A percentile compares a stretch with the other conserved stretches of the same genome.
These are phyloP conservation scores for Spatulosminthurus flaviceps DNA, from an alignment of 2,888 invertebrate genomes.

Conservation along the genomic window DNA sequence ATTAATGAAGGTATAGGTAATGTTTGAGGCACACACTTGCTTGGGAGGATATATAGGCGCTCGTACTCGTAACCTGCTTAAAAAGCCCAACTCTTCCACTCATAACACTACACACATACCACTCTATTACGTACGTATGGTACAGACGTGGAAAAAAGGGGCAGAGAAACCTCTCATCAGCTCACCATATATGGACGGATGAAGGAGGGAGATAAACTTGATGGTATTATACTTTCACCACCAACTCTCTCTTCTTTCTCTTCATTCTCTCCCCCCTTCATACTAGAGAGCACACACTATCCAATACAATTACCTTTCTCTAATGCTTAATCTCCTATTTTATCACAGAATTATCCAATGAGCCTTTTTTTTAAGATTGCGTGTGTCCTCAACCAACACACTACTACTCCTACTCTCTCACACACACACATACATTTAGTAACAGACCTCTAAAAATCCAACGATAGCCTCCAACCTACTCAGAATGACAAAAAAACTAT, in stretches of 20 bases:
- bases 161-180: not conserved
- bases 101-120: no score
- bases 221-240: slow-evolving; percentile 9
- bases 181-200: not conserved
- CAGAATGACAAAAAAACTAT: not conserved
- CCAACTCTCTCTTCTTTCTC: not conserved
- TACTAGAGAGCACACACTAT: not conserved
- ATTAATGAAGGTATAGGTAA: not conserved
- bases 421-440: not conserved
- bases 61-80: no score
- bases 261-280: not conserved
- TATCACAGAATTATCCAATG: slow-evolving; percentile 39
- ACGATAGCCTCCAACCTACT: no score
- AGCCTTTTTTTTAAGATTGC: slow-evolving; percentile 9
- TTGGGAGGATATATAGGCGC: no score
- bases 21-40: no score
- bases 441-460: no score
- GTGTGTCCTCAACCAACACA: not conserved
- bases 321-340: slow-evolving; percentile 42
- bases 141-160: not conserved
- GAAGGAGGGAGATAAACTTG: slow-evolving; percentile 12
- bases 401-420: not conserved
- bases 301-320: slow-evolving; percentile 33
- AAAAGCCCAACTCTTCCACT: no score
- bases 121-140: no score